Conservation (phyloP, 2,797 vertebrate genomes). For the Gymnoscopelus braueri region DNA sequence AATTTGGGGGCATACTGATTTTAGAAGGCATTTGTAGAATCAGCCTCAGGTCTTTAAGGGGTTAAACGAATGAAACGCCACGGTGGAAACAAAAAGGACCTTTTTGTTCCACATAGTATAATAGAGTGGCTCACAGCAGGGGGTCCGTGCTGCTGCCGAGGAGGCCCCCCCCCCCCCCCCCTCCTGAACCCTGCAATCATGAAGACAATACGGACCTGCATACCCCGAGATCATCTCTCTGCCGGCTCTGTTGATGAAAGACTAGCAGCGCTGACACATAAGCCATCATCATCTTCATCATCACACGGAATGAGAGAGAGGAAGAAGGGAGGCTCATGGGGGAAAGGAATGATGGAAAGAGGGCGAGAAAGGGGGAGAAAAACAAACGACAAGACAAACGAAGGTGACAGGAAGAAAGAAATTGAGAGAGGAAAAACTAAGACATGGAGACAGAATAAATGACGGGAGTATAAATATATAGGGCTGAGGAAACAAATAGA, state of each 20-base stretch:
- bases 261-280: not conserved
- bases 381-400: conserved; percentile 4
- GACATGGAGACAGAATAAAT: not conserved
- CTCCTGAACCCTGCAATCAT: conserved; percentile 7
- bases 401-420: not conserved
- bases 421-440: too few species aligned
- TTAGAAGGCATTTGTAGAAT: too few species aligned
- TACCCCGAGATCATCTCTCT: conserved; percentile 1
- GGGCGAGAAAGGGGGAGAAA: not conserved
- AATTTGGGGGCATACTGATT: too few species aligned
- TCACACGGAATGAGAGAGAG: too few species aligned
- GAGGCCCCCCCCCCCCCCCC: not conserved
- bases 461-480: conserved; percentile 2
- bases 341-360: not conserved
- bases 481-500: not conserved
- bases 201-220: conserved; percentile 1
- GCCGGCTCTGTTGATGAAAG: conserved; percentile 8
- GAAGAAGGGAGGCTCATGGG: too few species aligned
- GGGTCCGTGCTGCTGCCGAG: too few species aligned
- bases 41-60: too few species aligned
- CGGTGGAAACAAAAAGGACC: too few species aligned
- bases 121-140: too few species aligned
- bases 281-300: not conserved
- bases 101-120: too few species aligned
- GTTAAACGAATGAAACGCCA: too few species aligned